Evolutionary conservation across 2,113 vertebrate genomes (phyloP).

Genomic region (Tenrec ecaudatus): DNA sequence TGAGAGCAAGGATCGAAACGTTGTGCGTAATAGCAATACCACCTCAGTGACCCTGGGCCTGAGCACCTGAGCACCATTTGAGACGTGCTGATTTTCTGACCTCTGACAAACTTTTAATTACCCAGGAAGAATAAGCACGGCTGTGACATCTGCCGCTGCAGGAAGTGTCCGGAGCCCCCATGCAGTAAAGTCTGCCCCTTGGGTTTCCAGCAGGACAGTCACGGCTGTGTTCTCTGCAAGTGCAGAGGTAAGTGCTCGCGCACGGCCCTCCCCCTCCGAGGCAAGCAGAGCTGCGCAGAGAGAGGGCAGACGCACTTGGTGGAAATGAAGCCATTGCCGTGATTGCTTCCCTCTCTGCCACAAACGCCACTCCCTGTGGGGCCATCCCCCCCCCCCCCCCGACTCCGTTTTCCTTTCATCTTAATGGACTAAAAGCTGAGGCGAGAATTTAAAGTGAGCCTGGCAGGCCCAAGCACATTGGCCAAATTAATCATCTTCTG

Average conservation of each 20-base stretch:
- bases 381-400: neutral
- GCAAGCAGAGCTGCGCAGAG: neutral
- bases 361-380: neutral
- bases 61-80: neutral
- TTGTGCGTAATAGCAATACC: neutral
- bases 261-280: neutral
- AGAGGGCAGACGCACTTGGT: neutral
- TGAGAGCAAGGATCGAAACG: neutral
- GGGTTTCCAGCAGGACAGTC: constrained; percentile 92
- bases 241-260: constrained; percentile 89
- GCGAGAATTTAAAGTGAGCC: constrained; percentile 2
- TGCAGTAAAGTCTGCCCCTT: constrained; percentile 92
- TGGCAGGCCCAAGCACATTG: neutral
- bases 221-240: constrained; percentile 91
- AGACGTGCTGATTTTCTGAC: constrained; percentile 73
- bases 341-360: neutral
- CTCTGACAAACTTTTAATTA: constrained; percentile 78
- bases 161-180: constrained; percentile 91
- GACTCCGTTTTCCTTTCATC: neutral
- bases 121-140: constrained; percentile 95
- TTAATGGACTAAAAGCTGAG: neutral
- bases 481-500: neutral
- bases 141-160: constrained; percentile 94
- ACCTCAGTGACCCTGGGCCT: constrained; percentile 30
- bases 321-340: neutral